A percentile compares a stretch with the other conserved stretches of the same genome.
These are phyloP conservation scores for Tinea semifulvella DNA, from an alignment of 2,888 invertebrate genomes.

Conservation along the genomic window DNA sequence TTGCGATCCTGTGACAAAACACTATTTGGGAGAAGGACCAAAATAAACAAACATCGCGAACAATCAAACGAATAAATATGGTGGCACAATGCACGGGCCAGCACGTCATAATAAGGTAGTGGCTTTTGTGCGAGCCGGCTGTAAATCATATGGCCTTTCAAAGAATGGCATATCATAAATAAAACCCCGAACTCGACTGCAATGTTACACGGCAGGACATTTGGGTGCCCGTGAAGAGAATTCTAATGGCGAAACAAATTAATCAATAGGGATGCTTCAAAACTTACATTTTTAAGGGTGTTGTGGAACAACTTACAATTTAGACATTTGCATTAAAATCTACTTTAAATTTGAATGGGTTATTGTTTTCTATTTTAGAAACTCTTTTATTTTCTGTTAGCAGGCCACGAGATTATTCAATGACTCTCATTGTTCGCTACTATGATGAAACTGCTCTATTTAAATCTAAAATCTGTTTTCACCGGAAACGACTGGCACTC, in stretches of 20 bases:
- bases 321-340: neutral
- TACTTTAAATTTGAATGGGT: neutral
- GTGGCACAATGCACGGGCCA: constrained; percentile 57
- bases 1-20: constrained; percentile 48
- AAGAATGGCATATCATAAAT: constrained; percentile 62
- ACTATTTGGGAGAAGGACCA: constrained; percentile 57
- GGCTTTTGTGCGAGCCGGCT: constrained; percentile 51
- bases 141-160: constrained; percentile 64
- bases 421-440: neutral
- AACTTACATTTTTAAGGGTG: constrained; percentile 20
- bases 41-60: constrained; percentile 62
- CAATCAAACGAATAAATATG: constrained; percentile 55
- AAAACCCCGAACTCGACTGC: constrained; percentile 50
- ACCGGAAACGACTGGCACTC: constrained; percentile 61
- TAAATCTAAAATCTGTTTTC: constrained; percentile 60
- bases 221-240: constrained; percentile 47
- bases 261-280: constrained; percentile 49
- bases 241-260: constrained; percentile 57
- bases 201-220: constrained; percentile 42
- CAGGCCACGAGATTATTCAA: neutral
- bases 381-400: too few relatives aligned
- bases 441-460: constrained; percentile 24
- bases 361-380: neutral
- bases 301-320: neutral
- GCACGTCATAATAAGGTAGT: constrained; percentile 62